Percentiles rank a stretch among this genome's conserved stretches.
These are phyloP conservation scores for Sericinus montela DNA, from an alignment of 2,888 invertebrate genomes.

Conservation along the genomic window DNA sequence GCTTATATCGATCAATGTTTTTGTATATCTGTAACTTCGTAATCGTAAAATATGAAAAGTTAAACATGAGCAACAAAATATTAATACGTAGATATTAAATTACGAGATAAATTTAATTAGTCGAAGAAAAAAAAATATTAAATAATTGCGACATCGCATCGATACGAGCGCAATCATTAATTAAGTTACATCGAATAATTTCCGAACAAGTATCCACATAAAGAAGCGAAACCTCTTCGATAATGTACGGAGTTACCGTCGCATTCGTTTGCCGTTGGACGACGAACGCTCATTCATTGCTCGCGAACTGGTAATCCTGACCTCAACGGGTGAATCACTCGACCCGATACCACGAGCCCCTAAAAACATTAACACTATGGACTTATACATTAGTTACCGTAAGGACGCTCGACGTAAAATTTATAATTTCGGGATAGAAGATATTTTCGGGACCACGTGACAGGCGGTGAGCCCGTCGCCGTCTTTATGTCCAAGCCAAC, in stretches of 20 bases:
- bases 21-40: no score
- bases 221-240: background rate
- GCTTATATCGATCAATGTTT: no score
- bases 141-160: conserved; percentile 6
- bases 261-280: conserved; percentile 1
- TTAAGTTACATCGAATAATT: conserved; percentile 1
- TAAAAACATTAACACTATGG: conserved; percentile 23
- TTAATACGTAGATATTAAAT: no score
- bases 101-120: no score
- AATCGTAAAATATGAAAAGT: no score
- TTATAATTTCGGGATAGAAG: no score
- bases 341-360: conserved; percentile 46
- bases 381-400: conserved; percentile 29
- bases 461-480: no score
- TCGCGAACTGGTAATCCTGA: conserved; percentile 60
- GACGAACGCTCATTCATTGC: conserved; percentile 29
- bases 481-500: no score
- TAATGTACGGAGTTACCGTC: background rate
- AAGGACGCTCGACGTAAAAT: no score
- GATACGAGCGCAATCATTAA: conserved; percentile 1
- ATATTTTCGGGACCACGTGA: no score
- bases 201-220: background rate
- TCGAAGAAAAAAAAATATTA: background rate
- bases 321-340: conserved; percentile 60
- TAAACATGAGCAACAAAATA: no score